Percentiles rank a stretch among this genome's conserved stretches.
Evolutionary conservation across 1,140 invertebrate species (phyloP).

Genomic region (Scaptomyza montana): DNA sequence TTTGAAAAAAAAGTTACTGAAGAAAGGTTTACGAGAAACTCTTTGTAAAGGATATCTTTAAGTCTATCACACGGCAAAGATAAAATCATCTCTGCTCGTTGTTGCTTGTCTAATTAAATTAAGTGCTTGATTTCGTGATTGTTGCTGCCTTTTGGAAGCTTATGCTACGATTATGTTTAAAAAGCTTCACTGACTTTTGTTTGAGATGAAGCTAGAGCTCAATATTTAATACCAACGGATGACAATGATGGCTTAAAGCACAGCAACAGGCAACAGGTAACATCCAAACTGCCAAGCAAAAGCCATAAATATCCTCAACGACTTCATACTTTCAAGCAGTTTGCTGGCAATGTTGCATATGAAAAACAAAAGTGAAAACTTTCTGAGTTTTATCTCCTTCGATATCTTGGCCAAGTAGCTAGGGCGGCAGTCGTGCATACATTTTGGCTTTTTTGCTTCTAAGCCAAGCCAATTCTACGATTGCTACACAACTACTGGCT

Average conservation of each 20-base stretch:
- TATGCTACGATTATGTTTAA: conserved; percentile 31
- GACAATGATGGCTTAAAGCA: conserved; percentile 15
- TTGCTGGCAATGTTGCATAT: conserved; percentile 16
- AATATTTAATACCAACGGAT: not conserved
- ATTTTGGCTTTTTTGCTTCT: conserved; percentile 10
- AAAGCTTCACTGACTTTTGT: conserved; percentile 15
- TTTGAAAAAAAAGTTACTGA: too few relatives aligned
- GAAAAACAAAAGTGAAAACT: conserved; percentile 4
- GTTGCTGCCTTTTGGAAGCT: conserved; percentile 34
- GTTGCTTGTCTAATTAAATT: conserved; percentile 44
- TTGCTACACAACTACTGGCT: conserved; percentile 3
- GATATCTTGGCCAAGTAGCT: not conserved
- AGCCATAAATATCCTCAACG: not conserved
- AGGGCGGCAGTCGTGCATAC: conserved; percentile 31
- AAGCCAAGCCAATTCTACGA: not conserved
- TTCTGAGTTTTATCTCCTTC: not conserved
- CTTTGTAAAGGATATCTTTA: not conserved
- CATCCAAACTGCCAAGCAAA: conserved; percentile 3
- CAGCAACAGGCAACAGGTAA: conserved; percentile 10
- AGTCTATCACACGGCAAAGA: not conserved
- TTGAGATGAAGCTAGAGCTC: not conserved
- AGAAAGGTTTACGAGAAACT: too few relatives aligned
- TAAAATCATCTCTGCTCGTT: not conserved
- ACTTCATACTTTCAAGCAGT: not conserved
- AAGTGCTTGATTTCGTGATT: conserved; percentile 46